Conservation (phyloP, 92 coral and sea anemone genomes). For the Palythoa heliodiscus region DNA sequence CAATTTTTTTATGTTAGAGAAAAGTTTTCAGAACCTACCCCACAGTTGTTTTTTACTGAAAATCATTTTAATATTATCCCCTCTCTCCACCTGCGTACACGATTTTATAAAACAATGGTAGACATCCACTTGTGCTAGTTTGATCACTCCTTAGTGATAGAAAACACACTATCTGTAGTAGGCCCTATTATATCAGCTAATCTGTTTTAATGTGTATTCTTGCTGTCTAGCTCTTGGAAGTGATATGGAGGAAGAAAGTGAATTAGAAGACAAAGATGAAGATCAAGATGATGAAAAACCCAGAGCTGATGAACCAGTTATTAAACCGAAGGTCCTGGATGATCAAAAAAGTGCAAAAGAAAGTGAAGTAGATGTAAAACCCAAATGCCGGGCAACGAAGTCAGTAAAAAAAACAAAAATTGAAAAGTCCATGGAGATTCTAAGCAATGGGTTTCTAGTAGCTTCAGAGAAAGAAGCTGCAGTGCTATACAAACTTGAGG, state of each 20-base stretch:
- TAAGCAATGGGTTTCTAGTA: constrained; percentile 47
- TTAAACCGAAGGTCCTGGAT: neutral
- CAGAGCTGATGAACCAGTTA: constrained; percentile 2
- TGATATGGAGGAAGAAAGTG: constrained; percentile 7
- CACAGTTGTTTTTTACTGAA: neutral
- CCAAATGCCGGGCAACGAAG: constrained; percentile 32
- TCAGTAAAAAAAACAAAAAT: constrained; percentile 49
- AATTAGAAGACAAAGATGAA: neutral
- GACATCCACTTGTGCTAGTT: neutral
- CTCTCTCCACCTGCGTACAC: neutral
- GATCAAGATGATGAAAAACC: constrained; percentile 20
- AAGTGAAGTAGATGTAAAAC: constrained; percentile 30
- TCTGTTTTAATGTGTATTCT: constrained; percentile 8
- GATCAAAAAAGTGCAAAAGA: neutral
- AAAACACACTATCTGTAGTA: neutral
- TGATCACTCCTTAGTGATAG: neutral
- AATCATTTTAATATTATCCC: neutral
- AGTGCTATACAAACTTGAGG: constrained; percentile 51
- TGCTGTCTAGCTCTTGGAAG: constrained; percentile 7
- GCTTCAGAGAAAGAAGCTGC: constrained; percentile 54
- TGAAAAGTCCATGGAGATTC: constrained; percentile 56
- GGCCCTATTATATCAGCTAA: neutral
- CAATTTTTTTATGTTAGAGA: neutral
- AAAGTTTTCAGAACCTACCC: neutral
- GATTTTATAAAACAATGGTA: neutral